phyloP scores from a whole-genome alignment of 92 coral and sea anemone species.

The Zoanthus sociatus region DNA sequence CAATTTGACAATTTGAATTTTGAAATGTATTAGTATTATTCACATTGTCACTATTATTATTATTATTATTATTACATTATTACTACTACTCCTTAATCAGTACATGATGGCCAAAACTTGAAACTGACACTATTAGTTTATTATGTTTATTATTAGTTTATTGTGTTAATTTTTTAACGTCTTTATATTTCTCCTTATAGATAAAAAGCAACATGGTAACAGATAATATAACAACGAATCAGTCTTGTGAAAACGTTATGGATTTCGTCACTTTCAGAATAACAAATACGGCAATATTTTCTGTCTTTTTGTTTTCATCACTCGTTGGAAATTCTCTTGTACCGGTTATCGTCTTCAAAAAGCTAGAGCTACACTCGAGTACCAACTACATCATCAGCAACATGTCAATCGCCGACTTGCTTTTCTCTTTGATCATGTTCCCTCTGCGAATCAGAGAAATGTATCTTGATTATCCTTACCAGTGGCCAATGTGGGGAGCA shows the following conservation, averaged over 20 bases:
- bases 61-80: too few species aligned
- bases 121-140: too few species aligned
- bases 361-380: background rate
- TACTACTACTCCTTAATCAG: too few species aligned
- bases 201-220: background rate
- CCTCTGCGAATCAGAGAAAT: background rate
- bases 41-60: too few species aligned
- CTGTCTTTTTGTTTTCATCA: background rate
- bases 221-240: background rate
- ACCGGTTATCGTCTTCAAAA: background rate
- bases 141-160: too few species aligned
- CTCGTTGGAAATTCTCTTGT: background rate
- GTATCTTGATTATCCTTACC: background rate
- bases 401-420: slow-evolving; percentile 10
- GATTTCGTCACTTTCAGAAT: background rate
- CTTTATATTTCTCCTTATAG: background rate
- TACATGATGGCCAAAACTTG: too few species aligned
- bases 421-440: background rate
- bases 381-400: slow-evolving; percentile 11
- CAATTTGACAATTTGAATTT: too few species aligned
- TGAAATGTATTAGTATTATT: too few species aligned
- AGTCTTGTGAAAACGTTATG: background rate
- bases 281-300: background rate
- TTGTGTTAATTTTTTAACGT: too few species aligned
- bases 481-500: background rate